Evolutionary conservation across 2,888 invertebrate species (phyloP).

Genomic region (Sinhomidia bicolor): DNA sequence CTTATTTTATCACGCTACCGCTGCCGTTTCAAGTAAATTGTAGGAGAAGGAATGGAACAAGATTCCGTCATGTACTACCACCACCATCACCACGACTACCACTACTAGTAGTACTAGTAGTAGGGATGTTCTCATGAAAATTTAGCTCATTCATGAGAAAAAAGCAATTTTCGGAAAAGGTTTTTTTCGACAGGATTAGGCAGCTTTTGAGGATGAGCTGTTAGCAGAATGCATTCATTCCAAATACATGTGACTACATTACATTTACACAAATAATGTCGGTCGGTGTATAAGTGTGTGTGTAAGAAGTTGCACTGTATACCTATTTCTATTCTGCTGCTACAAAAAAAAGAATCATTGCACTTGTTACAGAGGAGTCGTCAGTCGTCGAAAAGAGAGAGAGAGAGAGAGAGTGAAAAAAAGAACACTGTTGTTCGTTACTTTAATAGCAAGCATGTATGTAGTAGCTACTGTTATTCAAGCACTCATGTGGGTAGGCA

Average conservation of each 20-base stretch:
- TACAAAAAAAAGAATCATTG: not conserved
- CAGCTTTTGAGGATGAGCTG: conserved; percentile 75
- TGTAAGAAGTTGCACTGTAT: too few species aligned
- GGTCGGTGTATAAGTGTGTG: too few species aligned
- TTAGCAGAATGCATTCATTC: conserved; percentile 66
- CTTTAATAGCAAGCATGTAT: too few species aligned
- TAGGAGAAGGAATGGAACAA: conserved; percentile 27
- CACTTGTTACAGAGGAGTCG: too few species aligned
- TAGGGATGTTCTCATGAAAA: conserved; percentile 79
- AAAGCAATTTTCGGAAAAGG: conserved; percentile 80
- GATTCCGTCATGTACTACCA: conserved; percentile 51
- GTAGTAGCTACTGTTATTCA: too few species aligned
- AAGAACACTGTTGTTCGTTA: not conserved
- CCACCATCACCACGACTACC: too few species aligned
- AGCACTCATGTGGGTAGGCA: not conserved
- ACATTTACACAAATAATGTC: conserved; percentile 51
- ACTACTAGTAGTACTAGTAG: too few species aligned
- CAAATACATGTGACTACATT: conserved; percentile 66
- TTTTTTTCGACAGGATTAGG: conserved; percentile 78
- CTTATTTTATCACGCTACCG: conserved; percentile 39
- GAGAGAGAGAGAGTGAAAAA: not conserved
- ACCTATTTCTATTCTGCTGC: not conserved
- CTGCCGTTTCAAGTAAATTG: conserved; percentile 20
- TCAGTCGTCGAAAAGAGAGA: not conserved
- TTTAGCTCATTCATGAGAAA: conserved; percentile 79